phyloP scores from a whole-genome alignment of 2,888 invertebrate species.

The Acrobasis repandana region DNA sequence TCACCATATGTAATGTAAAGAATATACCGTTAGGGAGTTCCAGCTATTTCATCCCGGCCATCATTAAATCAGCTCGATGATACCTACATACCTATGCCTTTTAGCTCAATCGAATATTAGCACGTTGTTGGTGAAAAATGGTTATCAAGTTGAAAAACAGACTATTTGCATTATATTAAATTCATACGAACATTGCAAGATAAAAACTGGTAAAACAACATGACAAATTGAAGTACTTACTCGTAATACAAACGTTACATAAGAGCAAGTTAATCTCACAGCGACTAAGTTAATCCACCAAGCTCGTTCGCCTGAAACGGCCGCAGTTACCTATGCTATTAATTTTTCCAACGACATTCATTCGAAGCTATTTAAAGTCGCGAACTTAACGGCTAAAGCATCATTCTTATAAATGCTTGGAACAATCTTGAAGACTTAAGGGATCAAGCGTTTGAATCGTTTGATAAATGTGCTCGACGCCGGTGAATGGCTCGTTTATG shows the following conservation, averaged over 20 bases:
- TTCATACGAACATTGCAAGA: not conserved
- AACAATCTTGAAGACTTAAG: constrained; percentile 48
- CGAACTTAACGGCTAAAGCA: constrained; percentile 54
- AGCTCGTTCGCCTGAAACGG: constrained; percentile 49
- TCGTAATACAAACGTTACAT: constrained; percentile 7
- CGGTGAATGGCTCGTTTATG: constrained; percentile 33
- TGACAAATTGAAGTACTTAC: not conserved
- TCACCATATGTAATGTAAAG: too few relatives aligned
- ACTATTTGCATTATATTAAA: not conserved
- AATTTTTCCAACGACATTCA: constrained; percentile 62
- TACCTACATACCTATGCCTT: too few relatives aligned
- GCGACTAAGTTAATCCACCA: constrained; percentile 46
- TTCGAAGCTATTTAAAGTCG: constrained; percentile 56
- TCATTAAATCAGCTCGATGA: too few relatives aligned
- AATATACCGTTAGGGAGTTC: too few relatives aligned
- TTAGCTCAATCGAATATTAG: too few relatives aligned
- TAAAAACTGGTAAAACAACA: not conserved
- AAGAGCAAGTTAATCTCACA: constrained; percentile 20
- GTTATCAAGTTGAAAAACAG: not conserved
- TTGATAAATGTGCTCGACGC: constrained; percentile 56
- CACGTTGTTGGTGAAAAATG: too few relatives aligned
- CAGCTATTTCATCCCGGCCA: too few relatives aligned
- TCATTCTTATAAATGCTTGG: constrained; percentile 52
- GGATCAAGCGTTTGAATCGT: constrained; percentile 57
- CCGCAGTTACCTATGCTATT: constrained; percentile 53